phyloP scores from a whole-genome alignment of 1,140 invertebrate species.

The Delia radicum region DNA sequence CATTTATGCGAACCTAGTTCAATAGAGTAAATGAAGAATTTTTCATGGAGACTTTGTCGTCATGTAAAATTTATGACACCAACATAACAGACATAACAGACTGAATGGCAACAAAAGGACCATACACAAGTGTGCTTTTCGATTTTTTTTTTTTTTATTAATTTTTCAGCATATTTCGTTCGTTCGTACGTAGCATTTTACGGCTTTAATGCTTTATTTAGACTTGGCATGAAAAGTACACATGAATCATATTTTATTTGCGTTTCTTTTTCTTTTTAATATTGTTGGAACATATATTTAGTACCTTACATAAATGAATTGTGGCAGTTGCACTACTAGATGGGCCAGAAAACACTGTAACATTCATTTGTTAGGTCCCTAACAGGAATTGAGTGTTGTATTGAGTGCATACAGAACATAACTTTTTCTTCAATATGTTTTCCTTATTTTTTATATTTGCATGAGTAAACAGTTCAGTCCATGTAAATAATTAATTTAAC shows the following conservation, averaged over 20 bases:
- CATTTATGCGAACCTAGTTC: too few relatives aligned
- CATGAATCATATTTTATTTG: not conserved
- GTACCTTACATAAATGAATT: too few relatives aligned
- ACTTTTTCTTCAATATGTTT: too few relatives aligned
- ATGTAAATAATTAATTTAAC: too few relatives aligned
- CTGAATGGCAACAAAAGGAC: conserved; percentile 1
- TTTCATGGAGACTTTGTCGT: conserved; percentile 3
- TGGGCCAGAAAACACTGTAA: not conserved
- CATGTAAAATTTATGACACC: not conserved
- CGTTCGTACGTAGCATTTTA: not conserved
- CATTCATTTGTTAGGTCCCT: too few relatives aligned
- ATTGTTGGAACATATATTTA: too few relatives aligned
- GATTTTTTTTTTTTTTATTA: not conserved
- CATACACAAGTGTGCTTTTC: not conserved
- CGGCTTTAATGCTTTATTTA: conserved; percentile 1
- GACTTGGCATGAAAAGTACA: conserved; percentile 1
- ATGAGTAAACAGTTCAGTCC: too few relatives aligned
- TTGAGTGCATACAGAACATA: not conserved
- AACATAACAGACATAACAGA: not conserved
- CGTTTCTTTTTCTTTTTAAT: not conserved
- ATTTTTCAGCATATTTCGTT: not conserved
- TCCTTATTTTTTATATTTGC: too few relatives aligned
- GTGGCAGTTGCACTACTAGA: not conserved
- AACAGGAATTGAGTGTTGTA: too few relatives aligned
- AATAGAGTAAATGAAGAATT: conserved; percentile 2